Evolutionary conservation across 2,113 vertebrate species (phyloP).

Genomic region (Tor tambroides): DNA sequence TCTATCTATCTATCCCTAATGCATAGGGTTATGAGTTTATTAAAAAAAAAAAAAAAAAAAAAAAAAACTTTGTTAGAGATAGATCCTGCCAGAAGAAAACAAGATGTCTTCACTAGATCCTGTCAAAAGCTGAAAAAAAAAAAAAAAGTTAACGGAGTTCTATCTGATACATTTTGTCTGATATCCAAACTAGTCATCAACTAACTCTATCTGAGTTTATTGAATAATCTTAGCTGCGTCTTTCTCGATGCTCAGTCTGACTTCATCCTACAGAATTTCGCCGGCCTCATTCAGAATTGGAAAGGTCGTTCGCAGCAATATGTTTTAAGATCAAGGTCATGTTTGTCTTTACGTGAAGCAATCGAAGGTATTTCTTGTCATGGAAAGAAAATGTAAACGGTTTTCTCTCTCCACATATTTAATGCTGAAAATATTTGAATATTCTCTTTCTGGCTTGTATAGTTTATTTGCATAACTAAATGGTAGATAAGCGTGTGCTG

Average conservation of each 20-base stretch:
- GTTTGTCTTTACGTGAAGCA: not conserved
- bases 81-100: too few relatives aligned
- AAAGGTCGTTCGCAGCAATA: not conserved
- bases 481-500: conserved; percentile 24
- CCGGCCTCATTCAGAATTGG: not conserved
- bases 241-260: not conserved
- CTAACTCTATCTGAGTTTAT: not conserved
- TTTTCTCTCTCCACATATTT: not conserved
- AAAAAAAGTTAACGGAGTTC: not conserved
- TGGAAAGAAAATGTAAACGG: not conserved
- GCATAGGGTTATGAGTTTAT: too few relatives aligned
- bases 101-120: too few relatives aligned
- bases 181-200: too few relatives aligned
- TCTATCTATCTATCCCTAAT: too few relatives aligned
- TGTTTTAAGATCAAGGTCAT: not conserved
- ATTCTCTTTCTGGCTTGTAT: not conserved
- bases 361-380: not conserved
- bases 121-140: too few relatives aligned
- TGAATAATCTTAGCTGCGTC: not conserved
- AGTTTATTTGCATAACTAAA: conserved; percentile 7
- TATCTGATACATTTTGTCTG: too few relatives aligned
- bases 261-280: not conserved
- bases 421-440: not conserved
- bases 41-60: too few relatives aligned
- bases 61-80: too few relatives aligned